Base-by-base conservation (phyloP, 37 sponge, comb jelly and placozoan species). In the Ephydatia muelleri region DNA sequence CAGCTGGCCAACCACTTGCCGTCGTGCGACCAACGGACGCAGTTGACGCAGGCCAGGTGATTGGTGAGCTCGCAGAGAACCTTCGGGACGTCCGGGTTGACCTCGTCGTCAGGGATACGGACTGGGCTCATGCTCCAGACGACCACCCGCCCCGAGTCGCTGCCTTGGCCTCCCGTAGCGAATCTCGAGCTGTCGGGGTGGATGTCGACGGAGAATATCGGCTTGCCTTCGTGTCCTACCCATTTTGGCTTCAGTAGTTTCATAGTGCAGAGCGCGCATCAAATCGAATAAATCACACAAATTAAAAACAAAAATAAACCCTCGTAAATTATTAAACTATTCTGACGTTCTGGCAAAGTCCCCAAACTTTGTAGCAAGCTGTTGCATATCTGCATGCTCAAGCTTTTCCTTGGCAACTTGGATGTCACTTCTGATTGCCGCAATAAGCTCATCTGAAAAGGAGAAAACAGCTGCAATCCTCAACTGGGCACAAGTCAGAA, bases 191-290 rank as follows among this genome's bases (percentile, higher is more conserved):
- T 95, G 79, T 94, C 94, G 13, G 99, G 99, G 75, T 98, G 99
- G 33, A 98, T 85, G 65, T 92, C 92, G 28, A 96, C 75, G 2
- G 99, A 96, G 66, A 95, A 91, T n/a, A 98, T 86, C 0, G 98
- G 94, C 70, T 91, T 85, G 8, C 95, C 93, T 64, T 96, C 80
- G 26, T 92, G 90, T 25, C 43, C 28, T 0, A 98, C 88, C 99
- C 99, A 98, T 29, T 81, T 67, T 0, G 99, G 99, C 73, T 98
- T 98, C 33, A 98, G 86, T 32, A 98, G 73, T 83, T 96, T 98
- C 99, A 98, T 98, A 6, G n/a, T n/a, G n/a, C n/a, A n/a, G n/a
- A n/a, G n/a, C 16, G 57, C 57, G 57, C 57, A 19, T 57, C 16
- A 57, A 1, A 19, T 57, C 19, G 57, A 13, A 57, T 14, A n/a